Base-by-base conservation (phyloP, 2,888 invertebrate genomes). In the Machimus atricapillus region DNA sequence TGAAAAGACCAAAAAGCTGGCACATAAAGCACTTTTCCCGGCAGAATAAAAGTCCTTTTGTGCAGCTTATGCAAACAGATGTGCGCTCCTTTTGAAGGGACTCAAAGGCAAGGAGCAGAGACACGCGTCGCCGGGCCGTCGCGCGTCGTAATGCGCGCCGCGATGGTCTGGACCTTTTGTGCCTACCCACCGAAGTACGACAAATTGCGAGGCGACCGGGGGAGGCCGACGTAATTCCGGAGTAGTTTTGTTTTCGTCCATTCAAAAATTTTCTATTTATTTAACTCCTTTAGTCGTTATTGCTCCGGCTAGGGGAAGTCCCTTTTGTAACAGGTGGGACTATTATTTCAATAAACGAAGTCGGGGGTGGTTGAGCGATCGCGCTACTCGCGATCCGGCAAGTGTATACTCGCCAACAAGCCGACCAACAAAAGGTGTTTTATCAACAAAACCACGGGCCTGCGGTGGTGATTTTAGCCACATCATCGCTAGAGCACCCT, bases 21-120 rank as follows among this genome's bases (percentile, higher is more conserved):
- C 76, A 56, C 56, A 56, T 77, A 86, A 86, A 86, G 77, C 52
- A 77, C 40, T 86, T 85, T 76, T 31, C 52, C 56, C 23, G 23
- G 1, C 23, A 14, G 19, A 82, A 82, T 58, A 82, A 58, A 58
- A 82, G 82, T 82, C 82, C 82, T 58, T 82, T 82, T 76, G 86
- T 83, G 82, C 86, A 31, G 77, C 66, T 58, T 76, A 82, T 77
- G 52, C 76, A 86, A 87, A 87, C 87, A 87, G 87, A 87, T 87
- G 87, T 86, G 86, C 76, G 82, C 87, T 86, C 82, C 87, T 87
- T 87, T 87, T 87, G 86, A 83, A 74, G 23, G 66, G 76, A 82
- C 46, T 86, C 77, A 82, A 78, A 86, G 73, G 85, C 52, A 82
- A 58, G 43, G 7, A 56, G 85, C 74, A 77, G 56, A 74, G 87